Evolutionary conservation across 1,140 invertebrate genomes (phyloP).

Genomic region (Drosophila nigrodunni): DNA sequence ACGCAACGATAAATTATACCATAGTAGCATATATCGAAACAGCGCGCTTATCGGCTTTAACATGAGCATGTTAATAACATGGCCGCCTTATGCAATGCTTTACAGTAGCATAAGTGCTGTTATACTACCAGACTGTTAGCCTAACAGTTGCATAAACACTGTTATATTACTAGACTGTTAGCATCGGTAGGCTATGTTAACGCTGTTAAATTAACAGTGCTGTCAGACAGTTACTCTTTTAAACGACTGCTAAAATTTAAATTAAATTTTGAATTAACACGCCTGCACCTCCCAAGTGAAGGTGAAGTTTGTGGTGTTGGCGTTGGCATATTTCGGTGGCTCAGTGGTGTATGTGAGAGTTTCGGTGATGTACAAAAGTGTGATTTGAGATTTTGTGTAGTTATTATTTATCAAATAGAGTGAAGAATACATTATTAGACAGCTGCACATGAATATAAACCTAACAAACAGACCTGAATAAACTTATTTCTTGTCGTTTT

Average conservation of each 20-base stretch:
- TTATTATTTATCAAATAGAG: conserved; percentile 25
- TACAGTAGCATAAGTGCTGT: not conserved
- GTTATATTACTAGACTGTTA: no score
- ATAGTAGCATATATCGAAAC: no score
- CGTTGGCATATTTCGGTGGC: not conserved
- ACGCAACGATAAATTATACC: no score
- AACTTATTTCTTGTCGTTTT: no score
- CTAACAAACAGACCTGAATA: conserved; percentile 39
- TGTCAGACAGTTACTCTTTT: not conserved
- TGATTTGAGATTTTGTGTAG: conserved; percentile 3
- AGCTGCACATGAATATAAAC: conserved; percentile 17
- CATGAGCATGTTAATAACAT: not conserved
- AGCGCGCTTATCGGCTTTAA: no score
- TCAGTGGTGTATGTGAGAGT: conserved; percentile 26
- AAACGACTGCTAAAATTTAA: not conserved
- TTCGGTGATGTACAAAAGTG: conserved; percentile 40
- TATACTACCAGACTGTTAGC: not conserved
- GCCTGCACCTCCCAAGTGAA: conserved; percentile 12
- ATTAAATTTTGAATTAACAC: conserved; percentile 12
- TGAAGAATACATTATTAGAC: conserved; percentile 40
- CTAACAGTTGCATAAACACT: no score
- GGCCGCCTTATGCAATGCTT: not conserved
- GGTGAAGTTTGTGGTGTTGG: conserved; percentile 15
- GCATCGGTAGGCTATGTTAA: not conserved
- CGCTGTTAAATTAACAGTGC: not conserved